A percentile compares a stretch with the other conserved stretches of the same genome.
Conservation (phyloP, 2,888 invertebrate genomes). For the Ormyrus rosae region DNA sequence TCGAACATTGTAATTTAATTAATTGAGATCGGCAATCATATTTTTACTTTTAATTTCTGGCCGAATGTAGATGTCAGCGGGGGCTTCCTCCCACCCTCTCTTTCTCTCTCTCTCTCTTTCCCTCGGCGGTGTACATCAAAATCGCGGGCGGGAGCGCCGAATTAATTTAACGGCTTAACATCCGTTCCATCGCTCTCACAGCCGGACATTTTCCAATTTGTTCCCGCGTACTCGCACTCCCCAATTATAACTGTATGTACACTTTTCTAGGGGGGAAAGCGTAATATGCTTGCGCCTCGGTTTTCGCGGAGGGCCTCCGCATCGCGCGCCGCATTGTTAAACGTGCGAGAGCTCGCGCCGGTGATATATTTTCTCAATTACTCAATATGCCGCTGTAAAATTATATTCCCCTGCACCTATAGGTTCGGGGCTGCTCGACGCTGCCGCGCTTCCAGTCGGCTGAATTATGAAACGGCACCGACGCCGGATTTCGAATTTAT, state of each 20-base stretch:
- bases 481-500: constrained; percentile 30
- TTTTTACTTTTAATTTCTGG: constrained; percentile 55
- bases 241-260: constrained; percentile 50
- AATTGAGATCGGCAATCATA: constrained; percentile 47
- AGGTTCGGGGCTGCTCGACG: not conserved
- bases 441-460: too few species aligned
- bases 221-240: constrained; percentile 36
- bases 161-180: constrained; percentile 66
- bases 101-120: too few species aligned
- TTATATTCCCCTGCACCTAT: constrained; percentile 25
- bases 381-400: constrained; percentile 49
- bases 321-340: constrained; percentile 38
- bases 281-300: constrained; percentile 29
- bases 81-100: constrained; percentile 9
- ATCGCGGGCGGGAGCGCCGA: constrained; percentile 50
- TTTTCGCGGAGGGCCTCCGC: constrained; percentile 18
- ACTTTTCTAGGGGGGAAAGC: constrained; percentile 31
- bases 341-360: not conserved
- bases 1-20: constrained; percentile 53
- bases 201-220: constrained; percentile 64
- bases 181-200: constrained; percentile 34
- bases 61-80: constrained; percentile 42
- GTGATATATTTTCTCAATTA: constrained; percentile 54
- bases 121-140: constrained; percentile 42
- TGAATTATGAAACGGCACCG: not conserved